Base-by-base conservation (phyloP, 2,797 vertebrate species). In the Eulemur coronatus region DNA sequence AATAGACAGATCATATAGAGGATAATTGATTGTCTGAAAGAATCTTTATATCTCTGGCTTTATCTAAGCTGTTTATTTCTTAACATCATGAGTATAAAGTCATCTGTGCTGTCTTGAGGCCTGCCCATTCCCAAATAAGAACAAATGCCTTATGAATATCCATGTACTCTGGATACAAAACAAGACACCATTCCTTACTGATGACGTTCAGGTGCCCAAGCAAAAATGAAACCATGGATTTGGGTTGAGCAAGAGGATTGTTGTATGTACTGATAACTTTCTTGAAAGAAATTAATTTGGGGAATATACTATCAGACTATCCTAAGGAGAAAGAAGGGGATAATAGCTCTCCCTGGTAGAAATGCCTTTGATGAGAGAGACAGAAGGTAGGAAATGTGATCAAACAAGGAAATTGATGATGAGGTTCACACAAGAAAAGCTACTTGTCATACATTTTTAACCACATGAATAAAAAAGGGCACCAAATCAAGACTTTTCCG, bases 201-300 rank as follows among this genome's bases (percentile, higher is more conserved):
- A 84, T 46, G 35, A 50, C 61, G 33, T 75, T 84, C 57, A 88
- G 10, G 26, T 67, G 46, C 65, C 57, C 50, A 84, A 84, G 69
- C 11, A 79, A 78, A 89, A 79, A 26, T 14, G 38, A 78, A 89
- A 91, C 22, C 20, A 22, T 28, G 22, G 15, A 24, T 30, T 55
- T 72, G 35, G 15, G 26, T 43, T 95, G 33, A 90, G 26, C 33
- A 87, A 82, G 18, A 52, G 6, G 15, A 67, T 24, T 63, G n/a
- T 41, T 41, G 57, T 8, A 26, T 81, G 11, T 59, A 26, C 18
- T 59, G 24, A 70, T 72, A 89, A 65, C 4, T 57, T 2, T 72
- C 35, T 84, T 82, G 33, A 78, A 67, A 90, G 46, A 86, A 93
- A 93, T 86, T 79, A 61, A 67, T 93, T 87, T 41, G 79, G 26